Conservation (phyloP, 2,113 vertebrate genomes). For the Saccopteryx leptura region DNA sequence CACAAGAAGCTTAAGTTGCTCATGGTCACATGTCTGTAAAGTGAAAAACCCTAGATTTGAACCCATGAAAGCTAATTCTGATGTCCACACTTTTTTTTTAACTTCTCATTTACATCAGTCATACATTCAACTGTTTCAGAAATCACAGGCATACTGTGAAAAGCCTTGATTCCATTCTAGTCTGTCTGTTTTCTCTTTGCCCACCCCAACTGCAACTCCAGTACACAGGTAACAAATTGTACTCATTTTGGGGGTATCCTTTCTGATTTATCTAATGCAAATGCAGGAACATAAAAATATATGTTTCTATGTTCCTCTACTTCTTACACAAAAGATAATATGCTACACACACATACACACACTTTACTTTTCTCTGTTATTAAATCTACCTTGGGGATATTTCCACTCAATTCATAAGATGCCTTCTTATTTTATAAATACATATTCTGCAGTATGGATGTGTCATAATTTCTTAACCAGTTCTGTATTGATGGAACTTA, state of each 20-base stretch:
- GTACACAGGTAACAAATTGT: not conserved
- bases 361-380: not conserved
- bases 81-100: not conserved
- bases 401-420: not conserved
- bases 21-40: not conserved
- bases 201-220: not conserved
- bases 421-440: not conserved
- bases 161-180: not conserved
- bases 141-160: not conserved
- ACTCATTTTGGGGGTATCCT: not conserved
- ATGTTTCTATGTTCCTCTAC: no score
- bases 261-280: not conserved
- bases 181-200: not conserved
- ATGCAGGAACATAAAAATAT: not conserved
- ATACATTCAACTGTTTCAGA: not conserved
- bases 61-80: not conserved
- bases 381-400: not conserved
- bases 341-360: not conserved
- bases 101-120: not conserved
- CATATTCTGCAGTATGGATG: accelerated
- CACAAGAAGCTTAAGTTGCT: not conserved
- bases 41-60: not conserved
- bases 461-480: not conserved
- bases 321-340: not conserved
- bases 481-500: not conserved